Evolutionary conservation across 2,888 invertebrate genomes (phyloP).

Genomic region (Phoenoteleia sp.): DNA sequence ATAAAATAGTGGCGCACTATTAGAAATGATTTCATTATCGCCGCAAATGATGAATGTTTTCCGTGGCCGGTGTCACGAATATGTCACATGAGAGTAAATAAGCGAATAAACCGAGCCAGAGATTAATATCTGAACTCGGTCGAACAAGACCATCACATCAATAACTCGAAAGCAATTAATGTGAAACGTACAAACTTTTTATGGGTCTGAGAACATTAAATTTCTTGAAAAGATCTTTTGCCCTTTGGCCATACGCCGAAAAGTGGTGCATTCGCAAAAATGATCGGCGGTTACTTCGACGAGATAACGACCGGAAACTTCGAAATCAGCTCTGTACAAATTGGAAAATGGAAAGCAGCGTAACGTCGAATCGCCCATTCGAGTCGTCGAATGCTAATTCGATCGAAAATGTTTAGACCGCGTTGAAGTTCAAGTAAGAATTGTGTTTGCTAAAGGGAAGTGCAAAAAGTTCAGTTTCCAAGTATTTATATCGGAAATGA

Average conservation of each 20-base stretch:
- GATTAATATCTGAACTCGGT: slow-evolving; percentile 9
- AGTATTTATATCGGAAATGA: too few relatives aligned
- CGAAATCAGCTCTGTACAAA: slow-evolving; percentile 44
- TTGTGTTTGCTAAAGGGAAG: not conserved
- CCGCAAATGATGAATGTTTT: not conserved
- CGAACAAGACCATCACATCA: slow-evolving; percentile 5
- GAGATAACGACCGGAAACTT: slow-evolving; percentile 34
- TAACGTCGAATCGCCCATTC: slow-evolving; percentile 32
- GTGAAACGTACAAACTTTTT: slow-evolving; percentile 3
- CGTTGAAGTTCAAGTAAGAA: not conserved
- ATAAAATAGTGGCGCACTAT: not conserved
- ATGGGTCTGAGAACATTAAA: not conserved
- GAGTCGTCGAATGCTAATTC: slow-evolving; percentile 45
- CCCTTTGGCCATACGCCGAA: slow-evolving; percentile 13
- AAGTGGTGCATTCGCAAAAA: slow-evolving; percentile 32
- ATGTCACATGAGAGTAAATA: slow-evolving; percentile 1
- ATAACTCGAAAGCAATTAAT: not conserved
- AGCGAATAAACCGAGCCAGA: not conserved
- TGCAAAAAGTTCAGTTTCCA: not conserved
- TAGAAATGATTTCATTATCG: not conserved
- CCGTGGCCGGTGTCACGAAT: not conserved
- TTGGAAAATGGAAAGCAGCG: slow-evolving; percentile 40
- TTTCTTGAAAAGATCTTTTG: slow-evolving; percentile 5
- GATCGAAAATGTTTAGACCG: slow-evolving; percentile 31
- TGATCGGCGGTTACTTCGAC: slow-evolving; percentile 30